These are phyloP conservation scores for Ormyrus thymus DNA, from an alignment of 2,888 invertebrate genomes.

Conservation along the genomic window DNA sequence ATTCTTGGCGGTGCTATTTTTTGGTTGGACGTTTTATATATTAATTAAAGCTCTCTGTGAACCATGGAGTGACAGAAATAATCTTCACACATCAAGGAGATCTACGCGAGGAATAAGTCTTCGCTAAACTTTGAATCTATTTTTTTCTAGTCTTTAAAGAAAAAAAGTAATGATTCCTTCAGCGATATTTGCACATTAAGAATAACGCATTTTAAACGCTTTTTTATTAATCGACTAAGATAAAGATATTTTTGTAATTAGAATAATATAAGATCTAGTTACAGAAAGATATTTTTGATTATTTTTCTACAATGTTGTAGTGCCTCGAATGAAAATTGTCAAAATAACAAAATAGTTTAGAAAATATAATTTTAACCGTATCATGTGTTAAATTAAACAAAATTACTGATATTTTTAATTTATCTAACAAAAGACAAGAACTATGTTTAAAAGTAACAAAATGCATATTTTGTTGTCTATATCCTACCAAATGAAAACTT, in stretches of 20 bases:
- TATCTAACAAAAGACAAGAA: not conserved
- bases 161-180: slow-evolving; percentile 12
- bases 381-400: too few relatives aligned
- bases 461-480: not conserved
- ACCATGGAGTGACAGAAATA: slow-evolving; percentile 62
- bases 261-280: slow-evolving; percentile 27
- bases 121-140: slow-evolving; percentile 15
- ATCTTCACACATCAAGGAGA: slow-evolving; percentile 23
- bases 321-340: too few relatives aligned
- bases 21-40: slow-evolving; percentile 76
- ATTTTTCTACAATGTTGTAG: not conserved
- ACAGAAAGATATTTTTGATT: not conserved
- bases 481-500: not conserved
- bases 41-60: slow-evolving; percentile 75
- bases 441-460: not conserved
- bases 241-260: slow-evolving; percentile 51
- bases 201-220: slow-evolving; percentile 32
- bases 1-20: slow-evolving; percentile 75
- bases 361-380: too few relatives aligned
- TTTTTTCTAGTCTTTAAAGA: slow-evolving; percentile 7
- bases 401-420: too few relatives aligned
- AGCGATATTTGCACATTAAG: slow-evolving; percentile 2
- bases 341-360: too few relatives aligned
- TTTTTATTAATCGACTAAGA: slow-evolving; percentile 20
- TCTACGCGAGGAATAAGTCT: slow-evolving; percentile 24